Evolutionary conservation across 2,797 vertebrate genomes (phyloP), one percentile per base, ranked within the genome.

Genomic region (Alectoris magna): DNA sequence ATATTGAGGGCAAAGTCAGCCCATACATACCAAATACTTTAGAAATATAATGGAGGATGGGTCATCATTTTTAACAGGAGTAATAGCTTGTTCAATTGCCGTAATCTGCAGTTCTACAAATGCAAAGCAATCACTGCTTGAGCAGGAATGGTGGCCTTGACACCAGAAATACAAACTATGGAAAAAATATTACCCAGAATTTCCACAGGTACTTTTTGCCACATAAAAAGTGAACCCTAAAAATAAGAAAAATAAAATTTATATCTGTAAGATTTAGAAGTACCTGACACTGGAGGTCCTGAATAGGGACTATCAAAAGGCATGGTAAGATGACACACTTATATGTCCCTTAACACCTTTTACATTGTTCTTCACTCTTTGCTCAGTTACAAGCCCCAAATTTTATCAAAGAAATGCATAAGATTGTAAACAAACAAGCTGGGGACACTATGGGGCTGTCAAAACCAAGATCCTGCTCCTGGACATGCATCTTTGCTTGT

Each of bases 51-150:
- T 86, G 34, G 38, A 77, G 46, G 43, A 48, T 62, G 76, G 76
- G 86, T 91, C 87, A 48, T 79, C 1, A 60, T 79, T 92, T 93
- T 74, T 74, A 87, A 76, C 23, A 86, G 41, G 76, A 91, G 62
- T 55, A 91, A 69, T 55, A 91, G 63, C 70, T 91, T 3, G 0
- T 88, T 91, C 74, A 80, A 56, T 36, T 75, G 39, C 51, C 77
- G 5, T 87, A 6, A 6, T 84, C 68, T 90, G 41, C 70, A 21
- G 31, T 74, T 94, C 63, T 76, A 51, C 81, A 78, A 78, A 66
- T 55, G 36, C 53, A 51, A 88, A 38, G 26, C 67, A 87, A 27
- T 58, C 10, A 27, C 48, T 86, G 56, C 64, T 66, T 69, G 27
- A 89, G 70, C 76, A 89, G 39, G 23, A 58, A 22, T 29, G 67